Evolutionary conservation across 2,797 vertebrate genomes (phyloP), one percentile per base, ranked within the genome.

Genomic region (Naso thynnoides): DNA sequence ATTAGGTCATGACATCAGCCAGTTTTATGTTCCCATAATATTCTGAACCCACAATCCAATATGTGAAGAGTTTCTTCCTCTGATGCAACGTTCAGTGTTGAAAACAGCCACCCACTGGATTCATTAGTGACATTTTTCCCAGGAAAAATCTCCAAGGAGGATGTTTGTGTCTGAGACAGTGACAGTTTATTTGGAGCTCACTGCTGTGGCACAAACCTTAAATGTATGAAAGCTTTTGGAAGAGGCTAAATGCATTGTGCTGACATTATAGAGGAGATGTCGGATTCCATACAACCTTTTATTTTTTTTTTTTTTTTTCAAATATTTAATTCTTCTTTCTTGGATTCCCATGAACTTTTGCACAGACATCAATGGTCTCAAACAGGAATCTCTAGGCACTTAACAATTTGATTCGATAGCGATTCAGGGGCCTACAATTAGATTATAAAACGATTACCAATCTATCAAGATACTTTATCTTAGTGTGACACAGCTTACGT

Each of bases 111-210:
- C 57, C 49, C 48, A 14, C 57, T 41, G 36, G 61, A 64, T 55
- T 70, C 65, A 76, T 78, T 70, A 36, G 52, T 21, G 47, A 19
- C 65, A 48, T 45, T 75, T 67, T 33, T 52, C 27, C 36, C 31
- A 19, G 68, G 50, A 47, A 68, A 27, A 39, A 60, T 66, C 53
- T 55, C 31, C 23, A n/a, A 2, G 45, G 50, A 78, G 62, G 69
- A 59, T 79, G 80, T 79, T 77, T 79, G 44, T 70, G 59, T 67
- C 61, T 39, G 56, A 74, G 57, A 70, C 4, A 1, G 48, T 48
- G 27, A 50, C 45, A 23, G n/a, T 54, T 78, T 7, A 56, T 57
- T 29, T 67, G 66, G 44, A 63, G 70, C 65, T 61, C 38, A 26
- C 8, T 18, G 7, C 47, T 60, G 33, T 44, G 47, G n/a, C 47